These are phyloP conservation scores for Tachysurus vachellii DNA, from an alignment of 2,113 vertebrate genomes.

Conservation along the genomic window DNA sequence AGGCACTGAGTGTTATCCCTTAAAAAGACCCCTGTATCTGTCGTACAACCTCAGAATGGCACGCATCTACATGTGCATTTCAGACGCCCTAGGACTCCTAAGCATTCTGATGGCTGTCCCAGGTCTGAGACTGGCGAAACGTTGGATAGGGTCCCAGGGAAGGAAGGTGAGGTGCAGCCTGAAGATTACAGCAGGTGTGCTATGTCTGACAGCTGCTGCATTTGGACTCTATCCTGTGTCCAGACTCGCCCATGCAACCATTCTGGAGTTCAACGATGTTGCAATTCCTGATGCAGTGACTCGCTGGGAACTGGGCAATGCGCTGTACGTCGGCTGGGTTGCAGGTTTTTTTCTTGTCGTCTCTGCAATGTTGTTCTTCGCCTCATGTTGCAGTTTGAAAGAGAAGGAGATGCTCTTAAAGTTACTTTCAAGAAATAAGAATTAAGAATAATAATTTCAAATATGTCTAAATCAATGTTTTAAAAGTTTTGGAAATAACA, in stretches of 20 bases:
- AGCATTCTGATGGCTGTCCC: constrained; percentile 68
- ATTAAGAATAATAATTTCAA: no score
- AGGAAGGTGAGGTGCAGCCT: constrained; percentile 63
- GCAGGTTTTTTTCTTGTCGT: constrained; percentile 67
- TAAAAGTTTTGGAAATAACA: no score
- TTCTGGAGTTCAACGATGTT: constrained; percentile 67
- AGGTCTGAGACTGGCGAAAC: constrained; percentile 66
- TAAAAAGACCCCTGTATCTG: constrained; percentile 65
- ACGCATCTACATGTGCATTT: constrained; percentile 62
- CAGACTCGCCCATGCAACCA: constrained; percentile 63
- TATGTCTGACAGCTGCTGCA: constrained; percentile 64
- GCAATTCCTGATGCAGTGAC: constrained; percentile 64
- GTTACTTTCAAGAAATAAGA: no score
- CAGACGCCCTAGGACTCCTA: constrained; percentile 61
- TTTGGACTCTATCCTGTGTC: constrained; percentile 71
- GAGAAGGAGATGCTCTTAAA: constrained; percentile 38
- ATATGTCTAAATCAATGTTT: no score
- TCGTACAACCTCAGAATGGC: constrained; percentile 66
- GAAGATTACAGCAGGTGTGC: constrained; percentile 56
- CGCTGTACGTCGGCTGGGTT: constrained; percentile 74
- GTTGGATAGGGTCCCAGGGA: constrained; percentile 57
- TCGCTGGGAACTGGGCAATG: constrained; percentile 74
- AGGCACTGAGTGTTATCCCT: constrained; percentile 66
- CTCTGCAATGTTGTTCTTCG: constrained; percentile 69
- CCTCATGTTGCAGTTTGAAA: constrained; percentile 59